These are phyloP conservation scores for Umimayanthus kanabou DNA, from an alignment of 92 coral and sea anemone genomes.

Conservation along the genomic window DNA sequence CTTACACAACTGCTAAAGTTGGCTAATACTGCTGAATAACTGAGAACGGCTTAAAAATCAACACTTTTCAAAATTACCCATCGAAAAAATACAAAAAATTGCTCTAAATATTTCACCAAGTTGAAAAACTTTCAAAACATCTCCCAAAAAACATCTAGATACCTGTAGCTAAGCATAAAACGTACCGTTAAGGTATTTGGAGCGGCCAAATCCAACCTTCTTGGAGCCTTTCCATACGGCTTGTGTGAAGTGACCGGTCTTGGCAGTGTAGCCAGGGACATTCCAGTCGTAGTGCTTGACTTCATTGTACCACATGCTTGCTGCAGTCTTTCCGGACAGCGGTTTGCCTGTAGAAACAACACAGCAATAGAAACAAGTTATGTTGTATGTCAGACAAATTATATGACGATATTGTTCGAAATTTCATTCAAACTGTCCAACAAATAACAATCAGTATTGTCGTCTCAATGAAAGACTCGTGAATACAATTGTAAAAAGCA, in stretches of 20 bases:
- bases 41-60: no score
- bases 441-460: no score
- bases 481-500: no score
- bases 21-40: no score
- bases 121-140: no score
- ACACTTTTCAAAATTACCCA: no score
- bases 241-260: slow-evolving; percentile 41
- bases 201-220: slow-evolving; percentile 34
- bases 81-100: no score
- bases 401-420: background rate
- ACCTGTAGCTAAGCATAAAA: background rate
- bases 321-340: slow-evolving; percentile 33
- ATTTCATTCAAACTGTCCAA: no score
- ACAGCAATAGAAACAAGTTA: background rate
- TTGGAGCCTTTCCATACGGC: slow-evolving; percentile 43
- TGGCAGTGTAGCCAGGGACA: slow-evolving; percentile 24
- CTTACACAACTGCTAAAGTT: no score
- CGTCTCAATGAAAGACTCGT: no score
- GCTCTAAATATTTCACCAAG: no score
- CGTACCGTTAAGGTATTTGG: slow-evolving; percentile 20
- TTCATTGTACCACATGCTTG: slow-evolving; percentile 34
- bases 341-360: slow-evolving; percentile 10
- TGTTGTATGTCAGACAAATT: background rate
- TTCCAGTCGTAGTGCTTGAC: slow-evolving; percentile 31
- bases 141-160: no score